These are phyloP conservation scores for Eidolon dupreanum DNA, from an alignment of 2,797 vertebrate species.

Conservation along the genomic window DNA sequence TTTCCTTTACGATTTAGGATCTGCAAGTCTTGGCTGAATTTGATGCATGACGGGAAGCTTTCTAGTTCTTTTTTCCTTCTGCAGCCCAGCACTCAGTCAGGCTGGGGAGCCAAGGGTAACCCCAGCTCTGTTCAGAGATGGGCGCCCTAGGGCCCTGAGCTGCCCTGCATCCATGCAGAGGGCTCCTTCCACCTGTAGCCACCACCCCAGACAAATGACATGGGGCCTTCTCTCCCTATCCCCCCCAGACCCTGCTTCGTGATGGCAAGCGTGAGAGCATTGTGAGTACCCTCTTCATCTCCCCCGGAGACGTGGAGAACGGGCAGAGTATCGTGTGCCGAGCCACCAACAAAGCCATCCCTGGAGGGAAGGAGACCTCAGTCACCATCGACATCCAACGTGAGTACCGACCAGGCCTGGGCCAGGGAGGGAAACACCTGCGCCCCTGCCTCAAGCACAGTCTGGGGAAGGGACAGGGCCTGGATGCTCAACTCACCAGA, in stretches of 20 bases:
- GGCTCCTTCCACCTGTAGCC: background rate
- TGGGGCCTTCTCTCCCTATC: background rate
- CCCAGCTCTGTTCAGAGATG: background rate
- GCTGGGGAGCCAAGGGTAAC: background rate
- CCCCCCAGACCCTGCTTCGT: slow-evolving; percentile 91
- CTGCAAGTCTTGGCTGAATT: background rate
- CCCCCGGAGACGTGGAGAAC: slow-evolving; percentile 94
- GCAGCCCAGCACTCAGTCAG: background rate
- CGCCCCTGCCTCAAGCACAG: background rate
- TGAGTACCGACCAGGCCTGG: slow-evolving; percentile 84
- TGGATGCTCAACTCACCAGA: background rate
- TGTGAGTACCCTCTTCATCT: slow-evolving; percentile 95
- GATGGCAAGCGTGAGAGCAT: slow-evolving; percentile 96
- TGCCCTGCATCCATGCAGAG: background rate
- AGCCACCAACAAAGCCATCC: slow-evolving; percentile 97
- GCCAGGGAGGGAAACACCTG: accelerated
- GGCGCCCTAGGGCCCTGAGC: background rate
- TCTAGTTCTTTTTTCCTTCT: background rate
- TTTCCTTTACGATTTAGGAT: background rate
- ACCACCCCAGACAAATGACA: background rate
- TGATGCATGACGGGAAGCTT: background rate
- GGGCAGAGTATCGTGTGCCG: slow-evolving; percentile 96
- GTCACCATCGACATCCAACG: slow-evolving; percentile 99
- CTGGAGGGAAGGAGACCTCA: slow-evolving; percentile 95
- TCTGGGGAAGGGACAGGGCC: accelerated